Percentiles rank a stretch among this genome's conserved stretches.
Conservation (phyloP, 2,797 vertebrate species). For the Lacerta bilineata region DNA sequence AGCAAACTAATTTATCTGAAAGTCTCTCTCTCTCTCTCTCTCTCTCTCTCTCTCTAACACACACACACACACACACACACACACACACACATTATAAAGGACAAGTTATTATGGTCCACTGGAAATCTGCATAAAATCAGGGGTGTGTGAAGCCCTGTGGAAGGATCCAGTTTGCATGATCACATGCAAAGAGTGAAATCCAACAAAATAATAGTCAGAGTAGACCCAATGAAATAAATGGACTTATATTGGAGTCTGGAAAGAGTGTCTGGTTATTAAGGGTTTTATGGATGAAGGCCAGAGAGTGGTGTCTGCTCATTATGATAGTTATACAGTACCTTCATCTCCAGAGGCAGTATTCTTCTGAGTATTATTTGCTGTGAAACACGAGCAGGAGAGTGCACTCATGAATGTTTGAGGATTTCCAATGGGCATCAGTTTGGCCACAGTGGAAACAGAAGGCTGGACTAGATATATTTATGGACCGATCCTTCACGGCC, state of each 20-base stretch:
- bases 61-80: too few species aligned
- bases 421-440: too few species aligned
- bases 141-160: neutral
- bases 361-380: too few species aligned
- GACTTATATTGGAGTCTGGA: neutral
- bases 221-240: neutral
- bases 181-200: neutral
- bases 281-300: neutral
- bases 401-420: too few species aligned
- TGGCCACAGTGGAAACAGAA: neutral
- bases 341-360: too few species aligned
- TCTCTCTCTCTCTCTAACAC: too few species aligned
- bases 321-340: too few species aligned
- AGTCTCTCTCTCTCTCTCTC: neutral
- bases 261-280: neutral
- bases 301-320: too few species aligned
- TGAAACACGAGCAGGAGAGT: too few species aligned
- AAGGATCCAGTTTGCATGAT: slow-evolving; percentile 1
- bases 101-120: slow-evolving; percentile 48
- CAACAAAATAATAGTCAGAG: neutral
- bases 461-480: neutral
- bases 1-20: neutral
- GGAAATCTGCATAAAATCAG: slow-evolving; percentile 66
- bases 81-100: too few species aligned
- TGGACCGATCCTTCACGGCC: too few species aligned